Conservation (phyloP, 1,140 invertebrate species). For the Heterodera schachtii region DNA sequence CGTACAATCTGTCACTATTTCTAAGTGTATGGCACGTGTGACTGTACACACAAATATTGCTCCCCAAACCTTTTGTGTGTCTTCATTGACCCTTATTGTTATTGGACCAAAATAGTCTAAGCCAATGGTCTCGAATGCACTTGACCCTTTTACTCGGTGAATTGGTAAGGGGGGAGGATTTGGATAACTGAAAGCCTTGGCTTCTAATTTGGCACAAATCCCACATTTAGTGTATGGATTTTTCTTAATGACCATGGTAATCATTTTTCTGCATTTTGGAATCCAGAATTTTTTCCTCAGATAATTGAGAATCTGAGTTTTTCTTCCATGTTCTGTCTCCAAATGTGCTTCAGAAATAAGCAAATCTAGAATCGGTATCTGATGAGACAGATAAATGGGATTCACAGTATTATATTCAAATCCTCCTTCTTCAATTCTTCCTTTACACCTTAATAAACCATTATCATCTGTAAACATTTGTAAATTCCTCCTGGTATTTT, state of each 20-base stretch:
- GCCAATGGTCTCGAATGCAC: not conserved
- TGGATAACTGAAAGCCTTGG: not conserved
- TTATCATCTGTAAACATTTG: no score
- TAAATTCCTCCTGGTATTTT: no score
- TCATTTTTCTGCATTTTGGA: not conserved
- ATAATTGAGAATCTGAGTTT: no score
- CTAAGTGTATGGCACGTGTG: not conserved
- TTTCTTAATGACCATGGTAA: not conserved
- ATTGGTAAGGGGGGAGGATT: not conserved
- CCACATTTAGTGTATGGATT: not conserved
- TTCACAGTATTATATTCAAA: not conserved
- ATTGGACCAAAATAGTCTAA: slow-evolving; percentile 6
- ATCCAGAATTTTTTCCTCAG: slow-evolving; percentile 10
- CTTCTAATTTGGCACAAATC: not conserved
- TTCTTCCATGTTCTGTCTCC: no score
- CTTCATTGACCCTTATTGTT: not conserved
- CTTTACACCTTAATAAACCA: not conserved
- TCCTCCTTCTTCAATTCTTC: not conserved
- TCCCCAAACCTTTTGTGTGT: slow-evolving; percentile 8
- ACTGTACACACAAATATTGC: slow-evolving; percentile 1
- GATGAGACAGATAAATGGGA: not conserved
- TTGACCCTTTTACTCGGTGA: no score
- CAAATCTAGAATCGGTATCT: no score
- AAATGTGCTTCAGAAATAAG: no score
- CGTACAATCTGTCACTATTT: not conserved